phyloP scores from a whole-genome alignment of 2,797 vertebrate species.

The Silurus lanzhouensis region DNA sequence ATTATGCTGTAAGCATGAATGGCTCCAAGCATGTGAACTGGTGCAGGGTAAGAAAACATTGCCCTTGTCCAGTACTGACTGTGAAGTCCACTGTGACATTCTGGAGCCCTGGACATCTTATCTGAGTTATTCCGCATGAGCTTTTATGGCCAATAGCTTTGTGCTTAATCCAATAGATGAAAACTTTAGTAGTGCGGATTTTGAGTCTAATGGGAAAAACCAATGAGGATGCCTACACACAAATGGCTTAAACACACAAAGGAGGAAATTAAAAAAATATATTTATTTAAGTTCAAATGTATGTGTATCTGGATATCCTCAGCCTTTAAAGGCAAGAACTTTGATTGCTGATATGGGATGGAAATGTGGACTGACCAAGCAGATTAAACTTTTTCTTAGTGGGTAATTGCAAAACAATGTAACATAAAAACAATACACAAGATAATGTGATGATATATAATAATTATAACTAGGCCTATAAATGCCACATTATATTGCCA shows the following conservation, averaged over 20 bases:
- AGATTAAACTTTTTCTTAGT: not conserved
- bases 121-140: conserved; percentile 24
- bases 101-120: conserved; percentile 31
- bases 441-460: not conserved
- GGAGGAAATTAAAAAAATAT: not conserved
- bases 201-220: conserved; percentile 5
- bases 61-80: conserved; percentile 15
- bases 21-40: conserved; percentile 37
- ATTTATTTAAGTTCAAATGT: not conserved
- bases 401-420: not conserved
- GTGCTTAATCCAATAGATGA: conserved; percentile 10
- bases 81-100: conserved; percentile 22
- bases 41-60: conserved; percentile 31
- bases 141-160: conserved; percentile 2
- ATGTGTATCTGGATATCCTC: not conserved
- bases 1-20: conserved; percentile 2
- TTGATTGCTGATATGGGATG: not conserved
- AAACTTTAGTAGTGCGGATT: conserved; percentile 21
- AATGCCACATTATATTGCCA: not conserved
- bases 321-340: not conserved
- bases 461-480: not conserved
- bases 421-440: not conserved
- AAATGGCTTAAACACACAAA: not conserved
- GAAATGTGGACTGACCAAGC: not conserved
- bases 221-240: not conserved